Evolutionary conservation across 1,140 invertebrate genomes (phyloP), one percentile per base, ranked within the genome.

Genomic region (Rhopalosiphum maidis): DNA sequence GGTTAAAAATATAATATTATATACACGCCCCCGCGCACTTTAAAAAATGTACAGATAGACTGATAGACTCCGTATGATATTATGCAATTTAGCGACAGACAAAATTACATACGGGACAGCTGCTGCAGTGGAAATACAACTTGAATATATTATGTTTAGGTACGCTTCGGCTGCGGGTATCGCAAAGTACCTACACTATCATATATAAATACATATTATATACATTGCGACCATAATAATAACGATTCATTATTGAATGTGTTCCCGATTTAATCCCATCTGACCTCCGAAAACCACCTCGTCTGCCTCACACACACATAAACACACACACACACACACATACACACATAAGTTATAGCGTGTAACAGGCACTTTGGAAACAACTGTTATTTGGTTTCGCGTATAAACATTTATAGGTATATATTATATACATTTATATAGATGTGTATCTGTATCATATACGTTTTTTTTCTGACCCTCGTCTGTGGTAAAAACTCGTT

Each of bases 341-440:
- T 15, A 37, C 1, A 9, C 8, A 83, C 8, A 48, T 22, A 41
- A 77, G 60, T n/a, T 1, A n/a, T 48, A 8, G 48, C 48, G n/a
- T 54, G 87, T 37, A 35, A 54, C 8, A 54, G 46, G 21, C 7
- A 37, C 87, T 54, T 51, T 54, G 48, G 37, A 89, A 89, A 89
- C 87, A 89, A 89, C 87, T 22, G 87, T 89, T 89, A 89, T 54
- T 89, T 37, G 87, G 46, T 87, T 54, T 89, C 48, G n/a, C 87
- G 22, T 89, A 86, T 25, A 54, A 23, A 54, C n/a, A 51, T 22
- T 54, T 46, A 43, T 48, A n/a, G 48, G 48, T 48, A 2, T 87
- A 88, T n/a, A 51, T 35, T 37, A 15, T 48, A 46, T 43, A 43
- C 85, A 15, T 87, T 7, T 87, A 30, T 87, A 77, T 77, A 77